A percentile compares a stretch with the other conserved stretches of the same genome.
Conservation (phyloP, 2,797 vertebrate species). For the Kryptolebias ocellatus region DNA sequence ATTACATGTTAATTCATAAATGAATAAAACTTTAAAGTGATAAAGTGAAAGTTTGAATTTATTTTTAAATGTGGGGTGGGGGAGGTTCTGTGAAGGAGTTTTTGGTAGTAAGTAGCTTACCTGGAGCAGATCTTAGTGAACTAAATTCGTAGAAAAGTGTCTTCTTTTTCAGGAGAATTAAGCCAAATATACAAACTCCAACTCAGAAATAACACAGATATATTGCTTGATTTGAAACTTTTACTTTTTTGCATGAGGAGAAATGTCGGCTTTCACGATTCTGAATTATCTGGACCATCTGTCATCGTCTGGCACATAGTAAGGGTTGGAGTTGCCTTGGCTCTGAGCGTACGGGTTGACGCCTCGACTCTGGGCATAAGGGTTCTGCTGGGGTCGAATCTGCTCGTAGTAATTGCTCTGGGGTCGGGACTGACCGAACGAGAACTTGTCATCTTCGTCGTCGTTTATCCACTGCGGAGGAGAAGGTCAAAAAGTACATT, state of each 20-base stretch:
- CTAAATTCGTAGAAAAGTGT: too few species aligned
- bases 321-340: conserved; percentile 50
- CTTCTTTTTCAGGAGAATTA: too few species aligned
- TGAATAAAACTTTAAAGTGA: not conserved
- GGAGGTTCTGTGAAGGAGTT: too few species aligned
- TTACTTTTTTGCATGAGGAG: not conserved
- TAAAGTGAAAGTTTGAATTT: not conserved
- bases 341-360: conserved; percentile 20
- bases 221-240: not conserved
- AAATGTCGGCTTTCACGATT: conserved; percentile 5
- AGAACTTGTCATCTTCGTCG: conserved; percentile 13
- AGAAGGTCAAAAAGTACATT: conserved; percentile 8
- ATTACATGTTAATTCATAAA: conserved; percentile 30
- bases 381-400: conserved; percentile 22
- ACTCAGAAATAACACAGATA: too few species aligned
- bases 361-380: conserved; percentile 10
- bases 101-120: too few species aligned
- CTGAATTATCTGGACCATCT: conserved; percentile 17
- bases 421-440: conserved; percentile 3
- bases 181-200: too few species aligned
- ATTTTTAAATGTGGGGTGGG: too few species aligned
- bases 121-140: too few species aligned
- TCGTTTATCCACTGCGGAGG: conserved; percentile 31
- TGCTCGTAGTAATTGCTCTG: conserved; percentile 35
- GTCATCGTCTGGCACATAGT: conserved; percentile 39